Conservation (phyloP, 1,140 invertebrate genomes). For the Lasioglossum albipes region DNA sequence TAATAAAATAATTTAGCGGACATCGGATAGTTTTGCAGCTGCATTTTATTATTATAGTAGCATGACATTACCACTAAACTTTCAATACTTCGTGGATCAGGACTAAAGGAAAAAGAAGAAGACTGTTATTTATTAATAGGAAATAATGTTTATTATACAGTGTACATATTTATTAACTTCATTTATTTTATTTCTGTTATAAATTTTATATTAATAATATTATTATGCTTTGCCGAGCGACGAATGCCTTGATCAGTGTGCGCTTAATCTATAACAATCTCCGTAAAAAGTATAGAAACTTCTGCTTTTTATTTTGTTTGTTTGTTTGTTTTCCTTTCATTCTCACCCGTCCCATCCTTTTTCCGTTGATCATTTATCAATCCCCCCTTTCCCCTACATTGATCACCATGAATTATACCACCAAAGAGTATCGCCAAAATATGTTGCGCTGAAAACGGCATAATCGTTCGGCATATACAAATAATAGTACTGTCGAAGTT, state of each 20-base stretch:
- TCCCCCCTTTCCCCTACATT: conserved; percentile 31
- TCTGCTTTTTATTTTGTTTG: conserved; percentile 75
- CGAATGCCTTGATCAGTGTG: conserved; percentile 79
- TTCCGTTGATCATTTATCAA: conserved; percentile 17
- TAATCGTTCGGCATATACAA: conserved; percentile 80
- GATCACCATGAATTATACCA: conserved; percentile 73
- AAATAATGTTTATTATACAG: conserved; percentile 81
- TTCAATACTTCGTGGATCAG: too few species aligned
- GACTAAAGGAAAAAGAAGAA: conserved; percentile 22
- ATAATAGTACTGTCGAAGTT: conserved; percentile 80
- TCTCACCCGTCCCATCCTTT: conserved; percentile 45
- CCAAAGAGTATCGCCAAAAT: conserved; percentile 77
- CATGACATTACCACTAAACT: too few species aligned
- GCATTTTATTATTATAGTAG: too few species aligned
- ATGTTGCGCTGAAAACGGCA: conserved; percentile 79
- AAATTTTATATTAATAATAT: conserved; percentile 80
- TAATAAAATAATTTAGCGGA: too few species aligned
- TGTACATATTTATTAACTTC: conserved; percentile 80
- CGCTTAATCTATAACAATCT: conserved; percentile 80
- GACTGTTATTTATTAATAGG: conserved; percentile 76
- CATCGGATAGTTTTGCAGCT: too few species aligned
- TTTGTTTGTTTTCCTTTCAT: conserved; percentile 72
- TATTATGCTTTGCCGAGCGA: conserved; percentile 80
- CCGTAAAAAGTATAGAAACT: conserved; percentile 80
- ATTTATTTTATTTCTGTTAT: conserved; percentile 80